phyloP scores from a whole-genome alignment of 2,888 invertebrate genomes.

The Leptopilina syphax region DNA sequence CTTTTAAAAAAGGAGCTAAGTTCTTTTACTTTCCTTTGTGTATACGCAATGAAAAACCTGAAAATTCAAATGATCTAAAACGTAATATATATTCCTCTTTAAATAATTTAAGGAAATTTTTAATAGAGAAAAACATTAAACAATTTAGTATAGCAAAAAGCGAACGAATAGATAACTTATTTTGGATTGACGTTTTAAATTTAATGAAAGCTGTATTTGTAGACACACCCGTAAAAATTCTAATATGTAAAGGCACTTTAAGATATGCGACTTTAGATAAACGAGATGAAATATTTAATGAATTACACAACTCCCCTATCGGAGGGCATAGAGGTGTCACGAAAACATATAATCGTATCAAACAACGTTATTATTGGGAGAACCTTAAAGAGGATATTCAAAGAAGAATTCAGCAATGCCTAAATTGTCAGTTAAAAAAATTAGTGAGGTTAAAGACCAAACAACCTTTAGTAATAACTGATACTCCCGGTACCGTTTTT shows the following conservation, averaged over 20 bases:
- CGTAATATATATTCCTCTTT: too few relatives aligned
- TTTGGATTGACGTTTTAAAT: constrained; percentile 5
- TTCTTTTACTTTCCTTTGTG: too few relatives aligned
- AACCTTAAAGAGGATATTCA: constrained; percentile 50
- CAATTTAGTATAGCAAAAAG: background rate
- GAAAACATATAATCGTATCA: constrained; percentile 47
- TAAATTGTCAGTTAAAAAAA: constrained; percentile 52
- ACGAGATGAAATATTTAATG: constrained; percentile 40
- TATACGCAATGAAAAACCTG: too few relatives aligned
- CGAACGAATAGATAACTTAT: background rate
- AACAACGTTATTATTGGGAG: constrained; percentile 48
- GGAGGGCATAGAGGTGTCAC: constrained; percentile 45
- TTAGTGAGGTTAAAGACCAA: constrained; percentile 47
- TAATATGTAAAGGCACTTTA: background rate
- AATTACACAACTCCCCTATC: constrained; percentile 43
- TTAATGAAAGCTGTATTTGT: background rate
- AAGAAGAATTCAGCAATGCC: constrained; percentile 44
- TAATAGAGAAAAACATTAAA: too few relatives aligned
- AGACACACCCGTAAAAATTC: background rate
- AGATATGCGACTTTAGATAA: background rate
- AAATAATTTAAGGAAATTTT: too few relatives aligned
- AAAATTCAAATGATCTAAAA: too few relatives aligned
- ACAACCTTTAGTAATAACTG: constrained; percentile 52
- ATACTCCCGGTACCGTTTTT: constrained; percentile 38
- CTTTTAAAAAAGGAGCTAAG: background rate